Conservation (phyloP, 2,113 vertebrate species). For the Electrona antarctica region DNA sequence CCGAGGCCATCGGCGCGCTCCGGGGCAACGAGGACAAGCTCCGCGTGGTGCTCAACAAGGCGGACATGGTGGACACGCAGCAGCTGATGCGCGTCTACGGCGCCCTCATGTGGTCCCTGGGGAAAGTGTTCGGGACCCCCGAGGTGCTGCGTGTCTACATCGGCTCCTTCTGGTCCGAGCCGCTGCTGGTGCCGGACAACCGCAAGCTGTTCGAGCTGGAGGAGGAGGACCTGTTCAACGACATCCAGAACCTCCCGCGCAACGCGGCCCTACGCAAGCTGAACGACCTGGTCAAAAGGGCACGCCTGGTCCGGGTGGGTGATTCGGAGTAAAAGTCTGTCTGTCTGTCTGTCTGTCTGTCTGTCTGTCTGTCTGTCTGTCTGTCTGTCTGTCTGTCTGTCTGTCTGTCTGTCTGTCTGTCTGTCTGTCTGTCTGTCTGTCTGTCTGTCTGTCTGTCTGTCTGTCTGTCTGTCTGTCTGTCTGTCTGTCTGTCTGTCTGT, state of each 20-base stretch:
- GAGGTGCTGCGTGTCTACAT: conserved; percentile 95
- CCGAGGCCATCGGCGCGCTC: conserved; percentile 89
- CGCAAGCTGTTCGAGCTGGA: conserved; percentile 89
- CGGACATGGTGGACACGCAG: conserved; percentile 93
- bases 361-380: no score
- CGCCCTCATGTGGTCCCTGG: conserved; percentile 94
- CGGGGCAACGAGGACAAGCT: conserved; percentile 94
- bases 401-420: no score
- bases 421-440: no score
- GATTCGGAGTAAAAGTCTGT: neutral
- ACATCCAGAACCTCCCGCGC: conserved; percentile 92
- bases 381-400: no score
- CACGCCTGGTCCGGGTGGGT: conserved; percentile 88
- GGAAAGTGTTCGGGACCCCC: conserved; percentile 90
- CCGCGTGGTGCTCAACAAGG: conserved; percentile 94
- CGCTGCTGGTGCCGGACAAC: conserved; percentile 87
- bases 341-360: neutral
- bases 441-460: no score
- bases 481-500: no score
- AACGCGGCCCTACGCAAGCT: conserved; percentile 90
- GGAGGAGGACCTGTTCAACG: conserved; percentile 90
- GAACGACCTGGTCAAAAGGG: conserved; percentile 92
- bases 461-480: no score
- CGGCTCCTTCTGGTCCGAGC: conserved; percentile 94
- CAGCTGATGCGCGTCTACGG: conserved; percentile 95